Percentiles rank a stretch among this genome's conserved stretches.
Conservation (phyloP, 2,888 invertebrate genomes). For the Mamestra brassicae region DNA sequence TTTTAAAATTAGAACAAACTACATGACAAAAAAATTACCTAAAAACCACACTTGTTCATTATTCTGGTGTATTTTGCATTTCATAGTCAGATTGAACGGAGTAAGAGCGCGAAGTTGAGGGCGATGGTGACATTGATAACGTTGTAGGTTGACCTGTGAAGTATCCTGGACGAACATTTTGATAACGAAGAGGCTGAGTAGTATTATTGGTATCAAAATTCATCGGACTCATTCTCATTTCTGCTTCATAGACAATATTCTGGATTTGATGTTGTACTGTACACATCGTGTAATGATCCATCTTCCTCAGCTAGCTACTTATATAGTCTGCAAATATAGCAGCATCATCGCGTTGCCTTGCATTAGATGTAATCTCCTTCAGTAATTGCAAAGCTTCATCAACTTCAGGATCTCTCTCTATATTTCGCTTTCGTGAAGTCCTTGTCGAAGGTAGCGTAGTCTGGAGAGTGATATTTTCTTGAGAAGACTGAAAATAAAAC, state of each 20-base stretch:
- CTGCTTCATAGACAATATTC: slow-evolving; percentile 58
- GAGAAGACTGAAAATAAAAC: slow-evolving; percentile 59
- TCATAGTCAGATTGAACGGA: slow-evolving; percentile 51
- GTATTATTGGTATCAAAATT: slow-evolving; percentile 55
- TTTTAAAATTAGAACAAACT: no score
- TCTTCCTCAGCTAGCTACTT: slow-evolving; percentile 61
- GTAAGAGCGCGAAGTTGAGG: slow-evolving; percentile 58
- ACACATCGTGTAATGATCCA: slow-evolving; percentile 59
- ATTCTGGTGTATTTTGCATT: slow-evolving; percentile 37
- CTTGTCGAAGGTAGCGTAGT: slow-evolving; percentile 56
- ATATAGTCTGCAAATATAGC: slow-evolving; percentile 62
- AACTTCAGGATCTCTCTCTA: slow-evolving; percentile 57
- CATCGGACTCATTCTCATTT: slow-evolving; percentile 55
- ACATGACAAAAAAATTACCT: no score
- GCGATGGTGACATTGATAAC: slow-evolving; percentile 56
- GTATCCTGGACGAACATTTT: slow-evolving; percentile 51
- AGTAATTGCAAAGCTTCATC: slow-evolving; percentile 59
- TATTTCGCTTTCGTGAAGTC: slow-evolving; percentile 55
- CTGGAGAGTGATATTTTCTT: slow-evolving; percentile 57
- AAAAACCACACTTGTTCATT: no score
- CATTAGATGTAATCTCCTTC: slow-evolving; percentile 58
- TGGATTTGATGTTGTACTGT: slow-evolving; percentile 62
- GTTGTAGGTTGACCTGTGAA: slow-evolving; percentile 52
- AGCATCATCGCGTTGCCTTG: slow-evolving; percentile 62
- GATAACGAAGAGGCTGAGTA: slow-evolving; percentile 55